phyloP scores from a whole-genome alignment of 2,797 vertebrate genomes.

The Podarcis lilfordi region DNA sequence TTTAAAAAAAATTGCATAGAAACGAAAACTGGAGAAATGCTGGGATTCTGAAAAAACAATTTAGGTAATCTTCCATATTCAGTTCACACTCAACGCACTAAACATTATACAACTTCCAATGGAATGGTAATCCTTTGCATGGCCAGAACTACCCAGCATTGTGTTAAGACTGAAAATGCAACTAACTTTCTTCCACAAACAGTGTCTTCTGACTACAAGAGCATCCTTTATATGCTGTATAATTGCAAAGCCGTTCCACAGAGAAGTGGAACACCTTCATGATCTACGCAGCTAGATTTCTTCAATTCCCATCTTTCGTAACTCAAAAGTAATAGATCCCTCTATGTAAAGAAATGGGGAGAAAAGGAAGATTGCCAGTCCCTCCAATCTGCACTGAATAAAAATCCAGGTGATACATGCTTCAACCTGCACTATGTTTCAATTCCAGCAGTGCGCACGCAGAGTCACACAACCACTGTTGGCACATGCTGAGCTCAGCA shows the following conservation, averaged over 20 bases:
- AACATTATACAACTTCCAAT: not conserved
- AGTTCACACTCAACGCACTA: conserved; percentile 1
- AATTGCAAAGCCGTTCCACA: not conserved
- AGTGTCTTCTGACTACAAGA: not conserved
- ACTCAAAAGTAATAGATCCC: not conserved
- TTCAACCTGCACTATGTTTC: not conserved
- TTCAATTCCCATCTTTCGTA: not conserved
- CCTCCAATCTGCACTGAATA: not conserved
- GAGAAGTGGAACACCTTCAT: not conserved
- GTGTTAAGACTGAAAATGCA: not conserved
- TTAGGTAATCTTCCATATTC: not conserved
- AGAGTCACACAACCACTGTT: not conserved
- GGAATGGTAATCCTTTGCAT: not conserved
- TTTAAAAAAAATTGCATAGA: conserved; percentile 34
- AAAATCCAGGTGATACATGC: not conserved
- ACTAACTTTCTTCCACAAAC: not conserved
- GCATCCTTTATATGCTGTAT: not conserved
- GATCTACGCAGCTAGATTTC: not conserved
- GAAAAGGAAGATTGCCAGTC: not conserved
- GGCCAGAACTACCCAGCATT: accelerated
- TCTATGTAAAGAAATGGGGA: not conserved
- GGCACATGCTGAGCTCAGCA: not conserved
- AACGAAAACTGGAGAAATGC: conserved; percentile 35
- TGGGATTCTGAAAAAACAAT: conserved; percentile 13
- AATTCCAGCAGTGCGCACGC: not conserved